phyloP scores from a whole-genome alignment of 2,113 vertebrate species.

The Alaudala cheleensis region DNA sequence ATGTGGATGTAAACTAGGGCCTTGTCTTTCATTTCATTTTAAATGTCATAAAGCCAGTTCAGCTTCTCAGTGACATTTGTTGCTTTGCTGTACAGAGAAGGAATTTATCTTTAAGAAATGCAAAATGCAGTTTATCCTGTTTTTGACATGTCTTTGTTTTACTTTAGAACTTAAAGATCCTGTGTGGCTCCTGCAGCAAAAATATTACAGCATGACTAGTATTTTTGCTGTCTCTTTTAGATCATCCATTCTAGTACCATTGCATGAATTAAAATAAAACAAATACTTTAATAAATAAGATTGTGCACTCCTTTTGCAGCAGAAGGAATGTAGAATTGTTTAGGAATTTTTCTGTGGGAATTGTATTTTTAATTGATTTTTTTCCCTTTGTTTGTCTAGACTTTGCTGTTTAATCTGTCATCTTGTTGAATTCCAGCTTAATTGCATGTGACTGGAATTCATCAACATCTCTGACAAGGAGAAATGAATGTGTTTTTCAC shows the following conservation, averaged over 20 bases:
- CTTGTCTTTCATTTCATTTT: not conserved
- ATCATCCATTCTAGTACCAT: not conserved
- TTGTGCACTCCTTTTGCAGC: not conserved
- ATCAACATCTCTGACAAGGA: conserved; percentile 18
- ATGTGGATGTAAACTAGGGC: not conserved
- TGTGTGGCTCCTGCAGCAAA: not conserved
- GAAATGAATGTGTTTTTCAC: conserved; percentile 57
- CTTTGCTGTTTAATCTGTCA: conserved; percentile 54
- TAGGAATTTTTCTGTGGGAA: not conserved
- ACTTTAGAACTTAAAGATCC: not conserved
- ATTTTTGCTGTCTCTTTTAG: not conserved
- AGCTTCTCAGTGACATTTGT: not conserved
- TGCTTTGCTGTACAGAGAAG: not conserved
- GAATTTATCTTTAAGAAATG: not conserved
- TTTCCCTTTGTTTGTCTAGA: conserved; percentile 55
- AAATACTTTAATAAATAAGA: not conserved
- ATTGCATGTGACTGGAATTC: conserved; percentile 57
- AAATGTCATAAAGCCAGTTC: not conserved
- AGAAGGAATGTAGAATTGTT: not conserved
- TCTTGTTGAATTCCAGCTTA: conserved; percentile 58
- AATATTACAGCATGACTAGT: not conserved
- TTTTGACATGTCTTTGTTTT: not conserved
- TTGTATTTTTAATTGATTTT: conserved; percentile 8
- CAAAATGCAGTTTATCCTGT: not conserved
- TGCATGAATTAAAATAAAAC: not conserved